Conservation (phyloP, 1,140 invertebrate species). For the Aphaenogaster rudis region DNA sequence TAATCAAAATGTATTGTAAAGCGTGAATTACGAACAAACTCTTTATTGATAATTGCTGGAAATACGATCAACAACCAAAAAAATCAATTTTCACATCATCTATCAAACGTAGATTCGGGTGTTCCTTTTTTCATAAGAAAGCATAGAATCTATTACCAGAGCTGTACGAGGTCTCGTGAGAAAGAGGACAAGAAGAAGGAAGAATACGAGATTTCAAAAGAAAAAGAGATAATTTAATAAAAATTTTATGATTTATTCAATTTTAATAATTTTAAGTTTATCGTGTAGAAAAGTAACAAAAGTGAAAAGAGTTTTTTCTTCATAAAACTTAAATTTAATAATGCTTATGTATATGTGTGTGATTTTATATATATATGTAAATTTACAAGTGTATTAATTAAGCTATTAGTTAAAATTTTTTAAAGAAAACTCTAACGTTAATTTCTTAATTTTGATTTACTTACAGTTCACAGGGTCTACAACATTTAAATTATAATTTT, state of each 20-base stretch:
- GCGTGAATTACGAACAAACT: not conserved
- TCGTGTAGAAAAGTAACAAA: too few species aligned
- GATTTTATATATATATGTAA: not conserved
- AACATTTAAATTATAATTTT: conserved; percentile 4
- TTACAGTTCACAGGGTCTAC: not conserved
- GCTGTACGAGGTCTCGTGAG: too few species aligned
- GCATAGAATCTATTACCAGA: too few species aligned
- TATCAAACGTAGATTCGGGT: not conserved
- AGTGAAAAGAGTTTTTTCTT: not conserved
- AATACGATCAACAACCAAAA: not conserved
- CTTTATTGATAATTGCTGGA: not conserved
- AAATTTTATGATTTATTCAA: not conserved
- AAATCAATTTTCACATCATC: not conserved
- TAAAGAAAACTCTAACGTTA: not conserved
- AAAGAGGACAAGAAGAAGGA: too few species aligned
- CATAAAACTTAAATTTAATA: not conserved
- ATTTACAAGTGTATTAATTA: not conserved
- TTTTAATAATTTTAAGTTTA: not conserved
- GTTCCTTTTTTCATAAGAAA: not conserved
- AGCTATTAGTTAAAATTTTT: not conserved
- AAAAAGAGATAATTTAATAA: too few species aligned
- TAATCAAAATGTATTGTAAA: not conserved
- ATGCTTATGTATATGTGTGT: not conserved
- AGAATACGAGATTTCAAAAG: too few species aligned
- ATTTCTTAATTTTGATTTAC: not conserved